Percentiles rank a stretch among this genome's conserved stretches.
These are phyloP conservation scores for Petrolisthes cinctipes DNA, from an alignment of 2,888 invertebrate species.

Conservation along the genomic window DNA sequence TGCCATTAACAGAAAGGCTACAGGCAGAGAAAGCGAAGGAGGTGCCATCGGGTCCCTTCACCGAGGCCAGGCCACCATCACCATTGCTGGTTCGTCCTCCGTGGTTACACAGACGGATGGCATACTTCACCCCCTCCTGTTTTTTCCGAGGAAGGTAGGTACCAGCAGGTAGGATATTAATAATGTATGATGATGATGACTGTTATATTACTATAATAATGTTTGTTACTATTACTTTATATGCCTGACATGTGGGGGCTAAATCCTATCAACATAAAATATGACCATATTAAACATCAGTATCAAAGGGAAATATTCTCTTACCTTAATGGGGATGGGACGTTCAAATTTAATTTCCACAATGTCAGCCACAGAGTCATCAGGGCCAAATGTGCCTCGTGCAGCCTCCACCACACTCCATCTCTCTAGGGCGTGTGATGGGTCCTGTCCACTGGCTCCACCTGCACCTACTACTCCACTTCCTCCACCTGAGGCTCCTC, in stretches of 20 bases:
- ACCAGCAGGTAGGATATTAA: background rate
- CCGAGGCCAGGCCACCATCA: conserved; percentile 88
- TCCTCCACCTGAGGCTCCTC: conserved; percentile 65
- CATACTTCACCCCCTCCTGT: conserved; percentile 89
- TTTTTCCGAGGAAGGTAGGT: background rate
- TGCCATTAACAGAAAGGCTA: conserved; percentile 95
- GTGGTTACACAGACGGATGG: conserved; percentile 86
- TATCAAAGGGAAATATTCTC: background rate
- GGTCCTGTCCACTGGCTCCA: conserved; percentile 43
- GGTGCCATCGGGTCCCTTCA: conserved; percentile 93
- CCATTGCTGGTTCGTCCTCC: conserved; percentile 95
- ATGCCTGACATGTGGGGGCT: too few relatives aligned
- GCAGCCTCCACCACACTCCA: conserved; percentile 90
- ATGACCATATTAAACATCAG: background rate
- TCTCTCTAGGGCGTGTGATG: conserved; percentile 67
- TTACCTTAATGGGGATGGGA: conserved; percentile 85
- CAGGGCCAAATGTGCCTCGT: conserved; percentile 85
- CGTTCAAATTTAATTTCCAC: conserved; percentile 92
- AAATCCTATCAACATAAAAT: background rate
- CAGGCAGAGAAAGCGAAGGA: conserved; percentile 91
- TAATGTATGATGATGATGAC: background rate
- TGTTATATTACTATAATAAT: background rate
- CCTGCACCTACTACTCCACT: conserved; percentile 82
- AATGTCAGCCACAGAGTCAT: conserved; percentile 82
- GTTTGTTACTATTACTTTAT: too few relatives aligned